Conservation (phyloP, 2,888 invertebrate genomes). For the Euclidia mi region DNA sequence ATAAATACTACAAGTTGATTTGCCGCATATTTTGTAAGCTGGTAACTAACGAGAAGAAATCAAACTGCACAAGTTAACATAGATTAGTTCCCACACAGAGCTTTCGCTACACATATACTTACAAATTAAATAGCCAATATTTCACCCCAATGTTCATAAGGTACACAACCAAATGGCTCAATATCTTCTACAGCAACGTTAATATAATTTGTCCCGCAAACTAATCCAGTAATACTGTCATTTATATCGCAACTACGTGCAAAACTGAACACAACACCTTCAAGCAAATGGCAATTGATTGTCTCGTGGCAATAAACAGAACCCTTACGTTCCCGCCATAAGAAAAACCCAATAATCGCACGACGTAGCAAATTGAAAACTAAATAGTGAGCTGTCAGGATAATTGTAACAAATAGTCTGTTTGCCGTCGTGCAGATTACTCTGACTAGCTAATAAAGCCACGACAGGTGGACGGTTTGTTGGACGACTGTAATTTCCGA, state of each 20-base stretch:
- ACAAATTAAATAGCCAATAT: no score
- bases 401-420: slow-evolving; percentile 56
- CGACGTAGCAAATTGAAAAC: slow-evolving; percentile 44
- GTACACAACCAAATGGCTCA: no score
- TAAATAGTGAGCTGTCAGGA: slow-evolving; percentile 42
- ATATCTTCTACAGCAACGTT: no score
- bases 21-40: no score
- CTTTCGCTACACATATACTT: no score
- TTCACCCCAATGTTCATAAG: no score
- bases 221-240: slow-evolving; percentile 8
- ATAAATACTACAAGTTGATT: no score
- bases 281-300: slow-evolving; percentile 25
- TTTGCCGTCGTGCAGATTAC: slow-evolving; percentile 31
- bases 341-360: slow-evolving; percentile 41
- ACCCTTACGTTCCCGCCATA: slow-evolving; percentile 12
- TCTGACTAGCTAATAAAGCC: slow-evolving; percentile 32
- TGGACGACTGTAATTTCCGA: slow-evolving; percentile 26
- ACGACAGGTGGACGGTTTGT: slow-evolving; percentile 18
- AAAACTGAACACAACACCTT: slow-evolving; percentile 13
- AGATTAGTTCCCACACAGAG: no score
- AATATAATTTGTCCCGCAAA: neutral
- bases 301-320: slow-evolving; percentile 9
- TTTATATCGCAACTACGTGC: slow-evolving; percentile 3
- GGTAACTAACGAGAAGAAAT: no score
- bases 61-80: no score